Percentiles rank a stretch among this genome's conserved stretches.
These are phyloP conservation scores for Pedicia rivosa DNA, from an alignment of 2,888 invertebrate genomes.

Conservation along the genomic window DNA sequence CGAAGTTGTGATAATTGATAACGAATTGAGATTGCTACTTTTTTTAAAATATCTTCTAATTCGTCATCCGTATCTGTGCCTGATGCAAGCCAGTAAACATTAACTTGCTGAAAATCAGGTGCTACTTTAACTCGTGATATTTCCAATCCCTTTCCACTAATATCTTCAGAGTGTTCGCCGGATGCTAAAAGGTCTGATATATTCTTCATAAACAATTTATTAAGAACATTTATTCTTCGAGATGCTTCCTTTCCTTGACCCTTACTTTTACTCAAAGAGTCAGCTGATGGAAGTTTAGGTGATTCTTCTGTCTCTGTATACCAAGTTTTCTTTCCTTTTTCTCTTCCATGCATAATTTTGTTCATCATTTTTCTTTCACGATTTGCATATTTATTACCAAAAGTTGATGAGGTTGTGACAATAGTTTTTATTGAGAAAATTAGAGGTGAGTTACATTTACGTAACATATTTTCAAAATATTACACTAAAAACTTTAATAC, in stretches of 20 bases:
- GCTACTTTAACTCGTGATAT: constrained; percentile 54
- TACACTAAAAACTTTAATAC: no score
- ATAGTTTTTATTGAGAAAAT: no score
- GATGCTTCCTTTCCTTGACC: constrained; percentile 37
- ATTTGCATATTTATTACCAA: not conserved
- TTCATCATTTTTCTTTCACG: constrained; percentile 22
- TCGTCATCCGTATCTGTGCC: constrained; percentile 34
- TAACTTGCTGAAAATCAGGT: constrained; percentile 45
- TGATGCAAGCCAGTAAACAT: constrained; percentile 56
- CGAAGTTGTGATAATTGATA: constrained; percentile 57
- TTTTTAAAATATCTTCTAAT: constrained; percentile 36
- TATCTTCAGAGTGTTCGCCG: constrained; percentile 41
- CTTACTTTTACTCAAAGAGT: constrained; percentile 28
- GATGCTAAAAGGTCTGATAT: constrained; percentile 65
- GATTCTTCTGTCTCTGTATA: constrained; percentile 9
- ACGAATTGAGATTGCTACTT: constrained; percentile 40
- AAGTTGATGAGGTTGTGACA: no score
- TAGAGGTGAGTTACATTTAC: no score
- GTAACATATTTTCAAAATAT: no score
- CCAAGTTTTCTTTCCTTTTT: constrained; percentile 24
- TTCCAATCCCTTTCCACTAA: constrained; percentile 52
- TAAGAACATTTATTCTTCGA: constrained; percentile 48
- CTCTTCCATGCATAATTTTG: constrained; percentile 23
- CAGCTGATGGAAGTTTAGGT: constrained; percentile 15
- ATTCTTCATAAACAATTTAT: constrained; percentile 66